phyloP scores from a whole-genome alignment of 2,797 vertebrate genomes.

The Hozukius guyotensis region DNA sequence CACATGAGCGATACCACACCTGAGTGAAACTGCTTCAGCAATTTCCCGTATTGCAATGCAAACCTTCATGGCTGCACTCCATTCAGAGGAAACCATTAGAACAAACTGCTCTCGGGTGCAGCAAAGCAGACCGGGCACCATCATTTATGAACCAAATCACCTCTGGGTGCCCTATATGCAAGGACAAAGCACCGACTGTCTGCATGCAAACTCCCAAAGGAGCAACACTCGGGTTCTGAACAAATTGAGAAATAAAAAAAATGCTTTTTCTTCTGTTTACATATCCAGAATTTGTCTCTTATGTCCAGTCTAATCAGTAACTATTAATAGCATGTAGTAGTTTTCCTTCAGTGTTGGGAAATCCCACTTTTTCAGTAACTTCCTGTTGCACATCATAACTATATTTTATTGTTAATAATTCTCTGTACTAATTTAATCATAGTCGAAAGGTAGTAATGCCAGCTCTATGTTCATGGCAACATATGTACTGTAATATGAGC shows the following conservation, averaged over 20 bases:
- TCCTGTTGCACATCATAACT: background rate
- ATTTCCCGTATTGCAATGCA: conserved; percentile 76
- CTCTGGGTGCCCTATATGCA: conserved; percentile 73
- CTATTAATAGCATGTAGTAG: conserved; percentile 41
- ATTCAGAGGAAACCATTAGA: conserved; percentile 84
- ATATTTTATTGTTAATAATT: background rate
- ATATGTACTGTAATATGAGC: background rate
- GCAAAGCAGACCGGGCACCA: conserved; percentile 79
- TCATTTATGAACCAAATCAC: conserved; percentile 78
- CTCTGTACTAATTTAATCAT: background rate
- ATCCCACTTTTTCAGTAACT: conserved; percentile 14
- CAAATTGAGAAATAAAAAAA: background rate
- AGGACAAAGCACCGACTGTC: conserved; percentile 74
- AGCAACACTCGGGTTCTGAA: background rate
- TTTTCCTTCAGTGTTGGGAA: conserved; percentile 37
- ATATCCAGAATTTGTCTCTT: background rate
- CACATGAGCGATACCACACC: conserved; percentile 70
- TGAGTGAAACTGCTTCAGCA: conserved; percentile 74
- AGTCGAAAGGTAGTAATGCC: background rate
- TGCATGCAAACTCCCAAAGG: conserved; percentile 21
- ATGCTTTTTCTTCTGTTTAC: background rate
- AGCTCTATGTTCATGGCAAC: background rate
- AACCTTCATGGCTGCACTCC: conserved; percentile 64
- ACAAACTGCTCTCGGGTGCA: conserved; percentile 84
- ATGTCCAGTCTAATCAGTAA: conserved; percentile 9